Evolutionary conservation across 2,888 invertebrate species (phyloP).

Genomic region (Abrostola tripartita): DNA sequence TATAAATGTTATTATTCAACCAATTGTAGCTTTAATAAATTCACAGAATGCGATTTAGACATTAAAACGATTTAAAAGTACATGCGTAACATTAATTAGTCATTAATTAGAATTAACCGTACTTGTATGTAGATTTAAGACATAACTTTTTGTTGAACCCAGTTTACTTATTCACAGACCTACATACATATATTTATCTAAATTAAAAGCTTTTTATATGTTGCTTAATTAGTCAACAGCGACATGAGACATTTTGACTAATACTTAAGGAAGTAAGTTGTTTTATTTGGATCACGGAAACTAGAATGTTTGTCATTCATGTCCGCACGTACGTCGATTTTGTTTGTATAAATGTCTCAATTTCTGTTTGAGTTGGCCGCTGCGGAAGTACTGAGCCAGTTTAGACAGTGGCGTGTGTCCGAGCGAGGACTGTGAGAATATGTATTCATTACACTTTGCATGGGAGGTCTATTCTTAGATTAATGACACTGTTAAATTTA

Average conservation of each 20-base stretch:
- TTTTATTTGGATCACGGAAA: constrained; percentile 62
- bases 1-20: not conserved
- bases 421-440: constrained; percentile 65
- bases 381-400: constrained; percentile 70
- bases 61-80: constrained; percentile 12
- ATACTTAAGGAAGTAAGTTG: constrained; percentile 53
- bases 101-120: constrained; percentile 29
- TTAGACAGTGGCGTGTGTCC: constrained; percentile 58
- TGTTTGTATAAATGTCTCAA: constrained; percentile 57
- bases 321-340: constrained; percentile 50
- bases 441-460: constrained; percentile 66
- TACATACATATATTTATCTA: constrained; percentile 42
- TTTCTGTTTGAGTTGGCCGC: constrained; percentile 50
- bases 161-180: constrained; percentile 29
- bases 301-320: constrained; percentile 56
- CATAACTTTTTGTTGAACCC: constrained; percentile 38
- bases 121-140: constrained; percentile 37
- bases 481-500: constrained; percentile 62
- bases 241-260: constrained; percentile 40
- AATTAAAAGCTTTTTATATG: constrained; percentile 39
- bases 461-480: constrained; percentile 69
- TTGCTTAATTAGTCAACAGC: constrained; percentile 41
- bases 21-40: constrained; percentile 2
- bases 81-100: constrained; percentile 36
- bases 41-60: constrained; percentile 2